phyloP scores from a whole-genome alignment of 2,113 vertebrate species.

The Psittacus erithacus region DNA sequence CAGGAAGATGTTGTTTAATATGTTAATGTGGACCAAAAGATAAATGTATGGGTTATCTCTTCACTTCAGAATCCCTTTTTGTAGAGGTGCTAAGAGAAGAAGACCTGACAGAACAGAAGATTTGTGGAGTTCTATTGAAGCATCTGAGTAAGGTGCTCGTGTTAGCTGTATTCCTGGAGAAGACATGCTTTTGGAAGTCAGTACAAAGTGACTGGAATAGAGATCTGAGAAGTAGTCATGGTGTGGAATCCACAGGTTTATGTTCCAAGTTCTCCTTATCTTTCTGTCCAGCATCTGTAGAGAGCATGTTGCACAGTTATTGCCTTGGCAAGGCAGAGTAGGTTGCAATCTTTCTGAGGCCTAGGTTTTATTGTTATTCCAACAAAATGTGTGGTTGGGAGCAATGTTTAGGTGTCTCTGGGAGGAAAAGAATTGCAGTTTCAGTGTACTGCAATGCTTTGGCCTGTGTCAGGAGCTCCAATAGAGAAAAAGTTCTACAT shows the following conservation, averaged over 20 bases:
- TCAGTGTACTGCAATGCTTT: not conserved
- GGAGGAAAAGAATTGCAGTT: not conserved
- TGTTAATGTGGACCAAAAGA: not conserved
- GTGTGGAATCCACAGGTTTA: not conserved
- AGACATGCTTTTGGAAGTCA: not conserved
- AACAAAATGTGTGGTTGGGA: not conserved
- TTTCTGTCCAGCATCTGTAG: not conserved
- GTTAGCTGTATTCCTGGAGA: not conserved
- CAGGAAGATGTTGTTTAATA: not conserved
- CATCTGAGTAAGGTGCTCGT: not conserved
- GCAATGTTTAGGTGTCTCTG: not conserved
- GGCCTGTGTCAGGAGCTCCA: not conserved
- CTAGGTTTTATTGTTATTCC: not conserved
- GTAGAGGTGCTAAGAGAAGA: not conserved
- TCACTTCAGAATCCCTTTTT: not conserved
- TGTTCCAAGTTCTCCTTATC: not conserved
- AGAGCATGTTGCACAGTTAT: not conserved
- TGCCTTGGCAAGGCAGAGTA: not conserved
- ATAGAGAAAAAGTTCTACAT: not conserved
- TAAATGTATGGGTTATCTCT: not conserved
- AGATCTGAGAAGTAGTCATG: not conserved
- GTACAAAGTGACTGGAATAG: not conserved
- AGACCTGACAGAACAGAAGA: not conserved
- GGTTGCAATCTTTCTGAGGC: not conserved
- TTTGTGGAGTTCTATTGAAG: not conserved